A percentile compares a stretch with the other conserved stretches of the same genome.
Conservation (phyloP, 1,140 invertebrate species). For the Drosophila takahashii region DNA sequence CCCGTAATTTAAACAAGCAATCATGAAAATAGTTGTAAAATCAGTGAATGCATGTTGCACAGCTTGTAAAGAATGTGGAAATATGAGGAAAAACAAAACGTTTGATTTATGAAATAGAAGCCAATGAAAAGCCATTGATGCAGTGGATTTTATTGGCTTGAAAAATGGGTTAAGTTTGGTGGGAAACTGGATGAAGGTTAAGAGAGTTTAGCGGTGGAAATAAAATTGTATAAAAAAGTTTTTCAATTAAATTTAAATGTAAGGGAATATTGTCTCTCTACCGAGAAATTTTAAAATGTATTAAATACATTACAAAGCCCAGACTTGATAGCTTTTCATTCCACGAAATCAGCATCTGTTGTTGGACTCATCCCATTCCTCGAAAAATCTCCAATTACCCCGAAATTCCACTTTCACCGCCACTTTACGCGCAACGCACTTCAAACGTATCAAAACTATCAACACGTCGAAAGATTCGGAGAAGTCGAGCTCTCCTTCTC, state of each 20-base stretch:
- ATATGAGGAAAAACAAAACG: slow-evolving; percentile 11
- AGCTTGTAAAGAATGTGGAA: slow-evolving; percentile 25
- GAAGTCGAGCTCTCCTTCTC: slow-evolving; percentile 10
- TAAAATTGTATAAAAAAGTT: background rate
- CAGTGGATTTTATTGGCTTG: slow-evolving; percentile 13
- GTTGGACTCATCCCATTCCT: background rate
- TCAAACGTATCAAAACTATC: slow-evolving; percentile 48
- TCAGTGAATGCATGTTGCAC: slow-evolving; percentile 41
- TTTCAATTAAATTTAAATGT: background rate
- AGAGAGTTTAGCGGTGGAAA: background rate
- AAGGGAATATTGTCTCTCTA: no score
- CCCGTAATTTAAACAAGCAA: slow-evolving; percentile 53
- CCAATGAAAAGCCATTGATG: slow-evolving; percentile 10
- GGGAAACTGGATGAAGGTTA: slow-evolving; percentile 18
- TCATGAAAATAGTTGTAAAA: slow-evolving; percentile 46
- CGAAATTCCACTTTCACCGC: slow-evolving; percentile 24
- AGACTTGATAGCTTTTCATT: background rate
- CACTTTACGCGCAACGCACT: slow-evolving; percentile 30
- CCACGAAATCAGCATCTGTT: slow-evolving; percentile 5
- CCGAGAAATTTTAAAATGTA: no score
- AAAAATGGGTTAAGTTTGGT: slow-evolving; percentile 23
- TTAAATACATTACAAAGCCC: no score
- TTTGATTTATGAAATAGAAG: slow-evolving; percentile 16
- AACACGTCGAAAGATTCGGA: slow-evolving; percentile 24
- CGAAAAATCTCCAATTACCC: slow-evolving; percentile 25